Conservation (phyloP, 30 jellyfish, hydroid and myxozoan genomes). For the Hydractinia echinata region DNA sequence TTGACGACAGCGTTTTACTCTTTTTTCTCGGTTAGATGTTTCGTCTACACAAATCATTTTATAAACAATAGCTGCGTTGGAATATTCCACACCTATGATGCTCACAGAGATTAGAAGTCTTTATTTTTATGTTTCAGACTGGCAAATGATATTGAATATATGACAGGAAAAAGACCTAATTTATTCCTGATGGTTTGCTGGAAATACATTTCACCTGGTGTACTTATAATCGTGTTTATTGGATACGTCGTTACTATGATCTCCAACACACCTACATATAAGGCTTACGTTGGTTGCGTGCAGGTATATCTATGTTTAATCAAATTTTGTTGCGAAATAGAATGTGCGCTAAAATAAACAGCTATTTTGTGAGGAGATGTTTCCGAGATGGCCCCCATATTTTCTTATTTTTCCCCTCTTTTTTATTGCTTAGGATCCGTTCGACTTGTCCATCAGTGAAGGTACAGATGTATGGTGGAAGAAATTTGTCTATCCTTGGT, state of each 20-base stretch:
- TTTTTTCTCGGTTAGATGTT: too few species aligned
- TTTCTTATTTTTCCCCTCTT: background rate
- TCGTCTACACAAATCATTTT: too few species aligned
- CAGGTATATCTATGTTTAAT: conserved; percentile 40
- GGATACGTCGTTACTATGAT: conserved; percentile 57
- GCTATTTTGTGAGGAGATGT: too few species aligned
- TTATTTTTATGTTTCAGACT: conserved; percentile 37
- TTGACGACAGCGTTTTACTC: too few species aligned
- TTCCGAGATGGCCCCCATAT: too few species aligned
- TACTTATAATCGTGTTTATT: conserved; percentile 62
- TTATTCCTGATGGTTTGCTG: conserved; percentile 76
- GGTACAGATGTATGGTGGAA: conserved; percentile 66
- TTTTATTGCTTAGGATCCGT: conserved; percentile 14
- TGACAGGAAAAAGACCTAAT: conserved; percentile 94
- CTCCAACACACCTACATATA: conserved; percentile 59
- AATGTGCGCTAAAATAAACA: background rate
- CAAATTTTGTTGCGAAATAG: background rate
- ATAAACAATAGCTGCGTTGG: too few species aligned
- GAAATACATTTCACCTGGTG: conserved; percentile 89
- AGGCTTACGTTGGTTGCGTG: conserved; percentile 78
- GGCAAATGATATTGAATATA: conserved; percentile 85
- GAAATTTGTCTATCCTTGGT: conserved; percentile 55
- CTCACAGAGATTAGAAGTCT: background rate
- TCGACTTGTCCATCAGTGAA: conserved; percentile 23
- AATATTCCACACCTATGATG: too few species aligned